A percentile compares a stretch with the other conserved stretches of the same genome.
Conservation (phyloP, 2,888 invertebrate species). For the Perizoma affinitatum region DNA sequence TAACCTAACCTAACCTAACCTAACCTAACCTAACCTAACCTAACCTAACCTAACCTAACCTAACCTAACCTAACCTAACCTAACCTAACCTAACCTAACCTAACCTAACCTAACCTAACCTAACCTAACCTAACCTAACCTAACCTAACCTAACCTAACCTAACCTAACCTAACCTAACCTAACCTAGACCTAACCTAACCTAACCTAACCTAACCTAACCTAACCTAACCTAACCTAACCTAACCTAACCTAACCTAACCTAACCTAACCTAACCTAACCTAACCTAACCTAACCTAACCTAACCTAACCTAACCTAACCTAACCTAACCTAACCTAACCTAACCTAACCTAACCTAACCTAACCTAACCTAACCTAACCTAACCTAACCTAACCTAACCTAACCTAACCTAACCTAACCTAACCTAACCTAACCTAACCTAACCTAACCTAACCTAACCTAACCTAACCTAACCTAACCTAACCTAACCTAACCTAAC, state of each 20-base stretch:
- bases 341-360: constrained; percentile 27
- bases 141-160: constrained; percentile 9
- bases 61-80: constrained; percentile 8
- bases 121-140: constrained; percentile 10
- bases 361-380: constrained; percentile 29
- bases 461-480: too few species aligned
- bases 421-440: too few species aligned
- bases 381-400: constrained; percentile 33
- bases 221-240: constrained; percentile 28
- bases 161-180: constrained; percentile 21
- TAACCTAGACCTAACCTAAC: constrained; percentile 26
- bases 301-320: constrained; percentile 28
- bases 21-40: constrained; percentile 8
- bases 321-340: constrained; percentile 32
- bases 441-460: too few species aligned
- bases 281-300: constrained; percentile 31
- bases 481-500: too few species aligned
- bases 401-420: constrained; percentile 26
- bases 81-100: constrained; percentile 8
- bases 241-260: constrained; percentile 30
- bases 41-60: constrained; percentile 8
- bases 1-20: constrained; percentile 8
- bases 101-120: constrained; percentile 8
- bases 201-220: constrained; percentile 32
- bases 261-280: constrained; percentile 30